These are phyloP conservation scores for Taeniopygia guttata DNA, from an alignment of 2,797 vertebrate species.

Conservation along the genomic window DNA sequence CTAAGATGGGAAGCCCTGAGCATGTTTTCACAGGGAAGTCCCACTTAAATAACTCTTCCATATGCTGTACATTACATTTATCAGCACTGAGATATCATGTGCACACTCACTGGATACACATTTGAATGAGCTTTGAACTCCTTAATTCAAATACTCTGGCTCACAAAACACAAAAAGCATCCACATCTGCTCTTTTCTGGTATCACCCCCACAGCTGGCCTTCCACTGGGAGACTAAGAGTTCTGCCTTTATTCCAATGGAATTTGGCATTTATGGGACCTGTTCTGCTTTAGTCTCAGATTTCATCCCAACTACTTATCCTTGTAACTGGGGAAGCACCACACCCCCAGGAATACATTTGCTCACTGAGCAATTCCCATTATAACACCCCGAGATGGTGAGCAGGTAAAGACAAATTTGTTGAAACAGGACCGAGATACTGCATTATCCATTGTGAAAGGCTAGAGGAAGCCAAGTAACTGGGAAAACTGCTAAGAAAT, in stretches of 20 bases:
- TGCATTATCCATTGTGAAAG: background rate
- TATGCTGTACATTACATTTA: background rate
- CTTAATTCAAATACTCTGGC: background rate
- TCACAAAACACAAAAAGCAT: background rate
- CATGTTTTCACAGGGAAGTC: slow-evolving; percentile 34
- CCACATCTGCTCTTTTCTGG: background rate
- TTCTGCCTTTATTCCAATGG: background rate
- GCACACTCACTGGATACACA: background rate
- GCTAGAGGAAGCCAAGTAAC: background rate
- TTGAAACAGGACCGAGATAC: background rate
- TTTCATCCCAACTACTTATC: background rate
- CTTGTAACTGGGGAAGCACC: background rate
- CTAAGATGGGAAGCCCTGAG: slow-evolving; percentile 1
- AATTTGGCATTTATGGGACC: background rate
- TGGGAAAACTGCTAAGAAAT: background rate
- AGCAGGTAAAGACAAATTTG: background rate
- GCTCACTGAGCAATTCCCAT: rapidly evolving
- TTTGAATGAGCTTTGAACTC: background rate
- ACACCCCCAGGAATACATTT: too few relatives aligned
- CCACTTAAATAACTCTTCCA: slow-evolving; percentile 11
- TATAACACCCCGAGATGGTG: background rate
- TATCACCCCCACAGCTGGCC: background rate
- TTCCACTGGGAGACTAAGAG: background rate
- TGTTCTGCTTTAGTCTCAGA: background rate
- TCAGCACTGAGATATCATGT: background rate